These are phyloP conservation scores for Bombyx mandarina DNA, from an alignment of 1,140 invertebrate genomes.

Conservation along the genomic window DNA sequence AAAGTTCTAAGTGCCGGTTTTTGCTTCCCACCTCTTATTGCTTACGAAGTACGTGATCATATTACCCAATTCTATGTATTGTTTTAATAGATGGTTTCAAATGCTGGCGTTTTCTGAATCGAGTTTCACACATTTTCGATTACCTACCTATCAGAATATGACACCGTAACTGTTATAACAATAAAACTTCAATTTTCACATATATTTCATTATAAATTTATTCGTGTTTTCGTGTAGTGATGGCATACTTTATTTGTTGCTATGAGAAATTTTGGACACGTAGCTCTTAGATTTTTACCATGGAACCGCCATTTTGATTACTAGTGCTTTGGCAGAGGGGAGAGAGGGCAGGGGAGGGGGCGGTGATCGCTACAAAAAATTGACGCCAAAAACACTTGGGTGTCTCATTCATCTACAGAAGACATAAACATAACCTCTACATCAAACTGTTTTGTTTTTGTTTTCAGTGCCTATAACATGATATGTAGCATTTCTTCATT, in stretches of 20 bases:
- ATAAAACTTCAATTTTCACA: too few species aligned
- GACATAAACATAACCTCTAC: conserved; percentile 5
- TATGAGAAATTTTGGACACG: conserved; percentile 37
- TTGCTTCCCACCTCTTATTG: too few species aligned
- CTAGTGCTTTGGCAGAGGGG: conserved; percentile 47
- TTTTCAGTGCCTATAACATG: conserved; percentile 45
- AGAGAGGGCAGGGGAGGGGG: conserved; percentile 34
- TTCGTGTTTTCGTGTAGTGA: too few species aligned
- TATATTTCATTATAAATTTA: too few species aligned
- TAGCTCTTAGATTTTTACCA: conserved; percentile 44
- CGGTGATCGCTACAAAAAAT: conserved; percentile 49
- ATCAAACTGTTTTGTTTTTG: conserved; percentile 17
- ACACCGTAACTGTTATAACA: too few species aligned
- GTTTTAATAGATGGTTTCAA: too few species aligned
- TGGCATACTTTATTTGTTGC: conserved; percentile 15
- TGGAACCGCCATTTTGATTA: conserved; percentile 65
- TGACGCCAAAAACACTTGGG: conserved; percentile 38
- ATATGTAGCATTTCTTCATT: conserved; percentile 35
- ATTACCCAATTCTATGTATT: too few species aligned
- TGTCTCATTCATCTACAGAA: conserved; percentile 14
- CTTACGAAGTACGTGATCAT: too few species aligned
- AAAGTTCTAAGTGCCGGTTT: too few species aligned
- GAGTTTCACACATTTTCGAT: too few species aligned
- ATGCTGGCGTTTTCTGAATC: too few species aligned
- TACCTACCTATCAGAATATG: too few species aligned